Evolutionary conservation across 2,888 invertebrate genomes (phyloP).

Genomic region (Stenchaetothrips biformis): DNA sequence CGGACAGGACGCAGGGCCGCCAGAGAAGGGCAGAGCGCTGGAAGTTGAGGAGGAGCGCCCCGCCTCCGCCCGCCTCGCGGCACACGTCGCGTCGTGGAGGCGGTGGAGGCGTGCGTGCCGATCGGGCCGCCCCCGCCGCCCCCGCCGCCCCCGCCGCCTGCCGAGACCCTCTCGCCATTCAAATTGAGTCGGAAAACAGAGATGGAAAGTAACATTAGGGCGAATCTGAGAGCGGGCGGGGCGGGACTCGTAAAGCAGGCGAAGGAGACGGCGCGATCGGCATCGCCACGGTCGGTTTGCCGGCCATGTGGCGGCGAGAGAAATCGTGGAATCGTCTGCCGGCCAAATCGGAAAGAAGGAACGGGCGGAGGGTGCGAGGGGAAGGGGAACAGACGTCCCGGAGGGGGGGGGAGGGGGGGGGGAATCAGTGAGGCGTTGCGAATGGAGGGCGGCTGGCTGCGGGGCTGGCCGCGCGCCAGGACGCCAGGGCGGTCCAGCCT

Average conservation of each 20-base stretch:
- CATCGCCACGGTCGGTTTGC: background rate
- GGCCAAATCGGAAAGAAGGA: background rate
- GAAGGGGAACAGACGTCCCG: background rate
- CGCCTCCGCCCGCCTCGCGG: background rate
- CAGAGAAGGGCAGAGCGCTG: no score
- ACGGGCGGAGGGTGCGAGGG: background rate
- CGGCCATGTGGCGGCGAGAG: background rate
- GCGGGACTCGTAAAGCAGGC: background rate
- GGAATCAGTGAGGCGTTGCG: background rate
- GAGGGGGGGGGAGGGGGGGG: background rate
- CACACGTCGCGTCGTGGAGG: no score
- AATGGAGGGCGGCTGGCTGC: background rate
- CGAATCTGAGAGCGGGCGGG: background rate
- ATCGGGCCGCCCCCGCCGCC: no score
- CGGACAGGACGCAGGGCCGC: background rate
- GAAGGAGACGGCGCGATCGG: background rate
- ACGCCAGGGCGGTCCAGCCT: no score
- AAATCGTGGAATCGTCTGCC: background rate
- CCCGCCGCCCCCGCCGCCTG: no score
- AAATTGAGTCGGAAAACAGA: slow-evolving; percentile 21
- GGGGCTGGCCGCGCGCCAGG: no score
- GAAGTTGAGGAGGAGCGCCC: background rate
- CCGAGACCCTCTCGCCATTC: background rate
- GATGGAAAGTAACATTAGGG: background rate
- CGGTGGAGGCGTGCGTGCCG: no score